Evolutionary conservation across 64 coral and sea anemone genomes (phyloP), one percentile per base, ranked within the genome.

Genomic region (Montipora sp.): DNA sequence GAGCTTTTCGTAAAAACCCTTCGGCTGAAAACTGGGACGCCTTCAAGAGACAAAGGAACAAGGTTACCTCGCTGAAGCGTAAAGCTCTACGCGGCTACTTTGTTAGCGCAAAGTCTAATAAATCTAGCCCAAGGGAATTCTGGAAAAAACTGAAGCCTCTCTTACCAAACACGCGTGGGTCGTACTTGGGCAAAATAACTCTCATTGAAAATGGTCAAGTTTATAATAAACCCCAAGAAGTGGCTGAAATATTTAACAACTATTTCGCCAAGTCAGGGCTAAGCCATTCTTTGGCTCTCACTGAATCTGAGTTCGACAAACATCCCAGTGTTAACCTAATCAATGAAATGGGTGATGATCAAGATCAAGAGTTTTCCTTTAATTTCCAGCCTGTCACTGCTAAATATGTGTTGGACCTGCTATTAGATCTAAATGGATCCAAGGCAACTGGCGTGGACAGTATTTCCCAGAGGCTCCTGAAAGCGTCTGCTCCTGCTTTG

Each of bases 91-190:
- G 83, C 50, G 23, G 47, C 47, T 79, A 91, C 60, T 65, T 87
- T 79, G 80, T 68, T 75, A 72, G 80, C 15, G 75, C 15, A 49
- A 86, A 82, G 51, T 91, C 89, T 23, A 88, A 81, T 66, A 8
- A 45, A 14, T 55, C 48, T 12, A 70, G 72, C 22, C 22, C 59
- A 45, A 23, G 59, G 27, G 87, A 72, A 48, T 95, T 91, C 75
- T 95, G 88, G 83, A 77, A 66, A 80, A 95, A 91, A 87, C 66
- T 95, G 75, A 95, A 91, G 19, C 93, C 93, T 71, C 77, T 95
- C 77, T 77, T 95, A 9, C 93, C 81, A 22, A 90, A 90, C 3
- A 90, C 68, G n/a, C 13, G 27, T 69, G 72, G 72, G 2, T 21
- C 20, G 47, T 27, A 48, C 68, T 23, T 11, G 46, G 44, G 72